These are phyloP conservation scores for Toxotes jaculatrix DNA, from an alignment of 2,113 vertebrate genomes.

Conservation along the genomic window DNA sequence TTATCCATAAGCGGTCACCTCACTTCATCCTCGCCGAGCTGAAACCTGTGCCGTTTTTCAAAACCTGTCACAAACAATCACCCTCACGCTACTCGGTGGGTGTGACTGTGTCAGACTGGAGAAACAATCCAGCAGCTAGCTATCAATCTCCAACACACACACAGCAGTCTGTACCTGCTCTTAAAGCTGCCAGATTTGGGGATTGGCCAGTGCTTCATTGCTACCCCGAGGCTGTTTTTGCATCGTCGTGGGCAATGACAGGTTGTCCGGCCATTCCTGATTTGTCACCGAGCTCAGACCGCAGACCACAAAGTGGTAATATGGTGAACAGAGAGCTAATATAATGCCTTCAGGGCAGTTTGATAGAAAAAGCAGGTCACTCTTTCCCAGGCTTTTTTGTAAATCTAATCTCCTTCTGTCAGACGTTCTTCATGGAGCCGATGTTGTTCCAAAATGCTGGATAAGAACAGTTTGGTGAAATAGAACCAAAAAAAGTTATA, in stretches of 20 bases:
- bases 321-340: conserved; percentile 52
- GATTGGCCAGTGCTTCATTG: conserved; percentile 52
- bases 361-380: conserved; percentile 40
- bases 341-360: conserved; percentile 41
- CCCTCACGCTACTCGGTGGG: conserved; percentile 7
- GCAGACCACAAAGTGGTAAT: conserved; percentile 38
- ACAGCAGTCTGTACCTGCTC: conserved; percentile 26
- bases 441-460: conserved; percentile 26
- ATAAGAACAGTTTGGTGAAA: neutral
- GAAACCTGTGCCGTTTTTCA: conserved; percentile 34
- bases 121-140: conserved; percentile 42
- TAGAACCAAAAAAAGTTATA: neutral
- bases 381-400: conserved; percentile 10
- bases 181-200: conserved; percentile 64
- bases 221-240: conserved; percentile 51
- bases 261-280: conserved; percentile 50
- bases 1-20: conserved; percentile 26
- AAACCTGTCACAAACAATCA: conserved; percentile 52
- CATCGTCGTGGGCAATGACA: conserved; percentile 41
- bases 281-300: conserved; percentile 50
- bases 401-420: conserved; percentile 36
- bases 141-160: conserved; percentile 44
- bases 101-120: conserved; percentile 5
- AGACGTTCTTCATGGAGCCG: conserved; percentile 11
- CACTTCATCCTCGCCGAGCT: neutral